Evolutionary conservation across 2,113 vertebrate species (phyloP).

Genomic region (Potamarius usumacintae): DNA sequence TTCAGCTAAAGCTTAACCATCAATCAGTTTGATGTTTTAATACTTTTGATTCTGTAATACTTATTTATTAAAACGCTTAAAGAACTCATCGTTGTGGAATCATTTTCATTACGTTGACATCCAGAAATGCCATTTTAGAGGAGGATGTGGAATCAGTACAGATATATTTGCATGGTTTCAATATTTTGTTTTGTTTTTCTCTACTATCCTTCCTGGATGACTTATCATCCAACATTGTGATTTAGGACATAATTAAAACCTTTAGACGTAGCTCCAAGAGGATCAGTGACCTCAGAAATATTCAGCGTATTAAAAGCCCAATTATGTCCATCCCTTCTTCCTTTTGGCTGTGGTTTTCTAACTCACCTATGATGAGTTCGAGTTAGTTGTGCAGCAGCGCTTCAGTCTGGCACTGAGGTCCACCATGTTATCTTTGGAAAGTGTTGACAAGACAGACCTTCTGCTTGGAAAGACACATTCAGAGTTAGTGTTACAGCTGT

Average conservation of each 20-base stretch:
- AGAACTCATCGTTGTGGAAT: slow-evolving; percentile 24
- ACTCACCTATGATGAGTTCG: neutral
- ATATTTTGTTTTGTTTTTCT: neutral
- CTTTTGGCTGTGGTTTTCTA: neutral
- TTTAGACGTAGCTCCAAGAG: neutral
- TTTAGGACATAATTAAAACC: slow-evolving; percentile 31
- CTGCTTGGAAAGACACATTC: slow-evolving; percentile 60
- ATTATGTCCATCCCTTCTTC: neutral
- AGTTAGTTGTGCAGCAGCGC: slow-evolving; percentile 57
- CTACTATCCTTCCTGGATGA: neutral
- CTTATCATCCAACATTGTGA: slow-evolving; percentile 17
- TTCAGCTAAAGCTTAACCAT: slow-evolving; percentile 36
- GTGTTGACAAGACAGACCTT: slow-evolving; percentile 81
- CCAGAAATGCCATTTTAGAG: slow-evolving; percentile 27
- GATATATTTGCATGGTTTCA: slow-evolving; percentile 11
- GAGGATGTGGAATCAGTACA: slow-evolving; percentile 23
- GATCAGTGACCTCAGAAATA: neutral
- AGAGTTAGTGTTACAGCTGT: slow-evolving; percentile 53
- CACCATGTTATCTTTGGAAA: slow-evolving; percentile 83
- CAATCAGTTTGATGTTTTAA: slow-evolving; percentile 25
- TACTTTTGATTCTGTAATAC: slow-evolving; percentile 24
- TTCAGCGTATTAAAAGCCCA: neutral
- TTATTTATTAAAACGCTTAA: neutral
- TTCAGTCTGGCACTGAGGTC: slow-evolving; percentile 75
- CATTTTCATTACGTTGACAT: slow-evolving; percentile 33